A percentile compares a stretch with the other conserved stretches of the same genome.
These are phyloP conservation scores for Nothocercus nigrocapillus DNA, from an alignment of 2,113 vertebrate species.

Conservation along the genomic window DNA sequence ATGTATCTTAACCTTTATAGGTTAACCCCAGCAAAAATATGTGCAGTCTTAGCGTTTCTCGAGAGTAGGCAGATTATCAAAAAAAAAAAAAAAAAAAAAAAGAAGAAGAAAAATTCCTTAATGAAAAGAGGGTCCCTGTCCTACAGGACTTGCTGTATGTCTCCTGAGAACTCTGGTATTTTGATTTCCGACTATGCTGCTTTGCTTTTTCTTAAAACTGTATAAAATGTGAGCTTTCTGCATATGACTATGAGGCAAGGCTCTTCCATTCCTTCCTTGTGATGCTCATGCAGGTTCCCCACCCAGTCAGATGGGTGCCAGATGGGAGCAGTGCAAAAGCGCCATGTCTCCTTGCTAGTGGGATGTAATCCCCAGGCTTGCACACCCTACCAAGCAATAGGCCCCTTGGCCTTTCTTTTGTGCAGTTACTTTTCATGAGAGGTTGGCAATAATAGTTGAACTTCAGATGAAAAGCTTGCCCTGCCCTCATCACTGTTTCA, in stretches of 20 bases:
- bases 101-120: neutral
- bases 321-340: rapidly evolving
- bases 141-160: neutral
- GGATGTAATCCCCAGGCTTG: neutral
- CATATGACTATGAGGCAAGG: neutral
- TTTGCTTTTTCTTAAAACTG: neutral
- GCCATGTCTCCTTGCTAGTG: too few species aligned
- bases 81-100: neutral
- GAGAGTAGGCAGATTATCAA: neutral
- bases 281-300: rapidly evolving
- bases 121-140: neutral
- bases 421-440: neutral
- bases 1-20: neutral
- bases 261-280: rapidly evolving
- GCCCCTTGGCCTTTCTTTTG: neutral
- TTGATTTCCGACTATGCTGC: neutral
- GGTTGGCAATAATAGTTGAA: neutral
- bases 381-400: neutral
- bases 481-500: neutral
- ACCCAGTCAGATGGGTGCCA: neutral
- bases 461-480: neutral
- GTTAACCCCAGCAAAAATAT: neutral
- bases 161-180: neutral
- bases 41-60: neutral
- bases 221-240: neutral